Conservation (phyloP, 2,797 vertebrate genomes). For the Parotocinclus haroldoi region DNA sequence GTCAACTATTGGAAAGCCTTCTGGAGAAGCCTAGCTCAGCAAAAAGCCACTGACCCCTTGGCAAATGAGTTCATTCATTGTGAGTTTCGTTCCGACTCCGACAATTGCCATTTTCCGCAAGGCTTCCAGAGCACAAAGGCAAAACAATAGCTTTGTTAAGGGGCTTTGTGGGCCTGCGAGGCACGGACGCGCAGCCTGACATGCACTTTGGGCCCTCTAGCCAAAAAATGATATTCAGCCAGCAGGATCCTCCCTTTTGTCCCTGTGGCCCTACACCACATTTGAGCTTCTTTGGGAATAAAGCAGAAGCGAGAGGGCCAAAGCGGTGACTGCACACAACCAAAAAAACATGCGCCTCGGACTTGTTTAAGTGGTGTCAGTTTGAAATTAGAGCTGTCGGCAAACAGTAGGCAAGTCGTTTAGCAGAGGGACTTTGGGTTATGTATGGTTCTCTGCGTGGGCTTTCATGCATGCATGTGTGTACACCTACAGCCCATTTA, state of each 20-base stretch:
- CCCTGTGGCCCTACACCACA: slow-evolving; percentile 20
- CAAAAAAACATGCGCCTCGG: background rate
- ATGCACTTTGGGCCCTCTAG: slow-evolving; percentile 40
- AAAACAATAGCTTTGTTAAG: slow-evolving; percentile 50
- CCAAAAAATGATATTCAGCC: slow-evolving; percentile 44
- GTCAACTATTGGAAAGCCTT: slow-evolving; percentile 31
- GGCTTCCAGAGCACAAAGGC: slow-evolving; percentile 40
- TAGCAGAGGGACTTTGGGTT: slow-evolving; percentile 64
- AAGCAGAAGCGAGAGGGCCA: slow-evolving; percentile 13
- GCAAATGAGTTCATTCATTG: slow-evolving; percentile 41
- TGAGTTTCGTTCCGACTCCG: slow-evolving; percentile 43
- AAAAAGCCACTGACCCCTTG: slow-evolving; percentile 39
- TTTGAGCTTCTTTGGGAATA: slow-evolving; percentile 38
- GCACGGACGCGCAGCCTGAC: slow-evolving; percentile 34
- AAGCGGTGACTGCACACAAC: slow-evolving; percentile 29
- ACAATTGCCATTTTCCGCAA: slow-evolving; percentile 49
- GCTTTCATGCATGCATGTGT: slow-evolving; percentile 37
- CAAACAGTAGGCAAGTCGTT: slow-evolving; percentile 52
- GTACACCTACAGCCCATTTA: slow-evolving; percentile 69
- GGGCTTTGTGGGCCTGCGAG: slow-evolving; percentile 41
- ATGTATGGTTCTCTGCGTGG: background rate
- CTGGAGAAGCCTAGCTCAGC: slow-evolving; percentile 13
- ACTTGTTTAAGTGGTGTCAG: slow-evolving; percentile 15
- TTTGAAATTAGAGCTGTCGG: slow-evolving; percentile 8
- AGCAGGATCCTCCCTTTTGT: slow-evolving; percentile 47